These are phyloP conservation scores for Sitophilus oryzae DNA, from an alignment of 1,140 invertebrate species.

Conservation along the genomic window DNA sequence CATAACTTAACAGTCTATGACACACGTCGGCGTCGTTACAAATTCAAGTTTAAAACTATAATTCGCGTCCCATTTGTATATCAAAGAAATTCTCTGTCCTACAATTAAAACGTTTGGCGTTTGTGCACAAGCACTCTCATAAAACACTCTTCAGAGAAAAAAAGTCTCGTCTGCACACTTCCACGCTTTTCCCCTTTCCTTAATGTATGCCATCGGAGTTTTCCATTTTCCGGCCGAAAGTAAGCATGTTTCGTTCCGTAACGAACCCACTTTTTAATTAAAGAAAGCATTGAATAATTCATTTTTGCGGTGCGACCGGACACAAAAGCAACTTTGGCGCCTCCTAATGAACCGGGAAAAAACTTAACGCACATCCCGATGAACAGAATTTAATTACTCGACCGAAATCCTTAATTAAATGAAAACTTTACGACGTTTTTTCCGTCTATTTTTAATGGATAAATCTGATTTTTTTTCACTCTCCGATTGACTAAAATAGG, in stretches of 20 bases:
- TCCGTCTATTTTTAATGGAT: constrained; percentile 17
- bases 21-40: too few species aligned
- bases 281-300: constrained; percentile 28
- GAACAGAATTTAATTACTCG: constrained; percentile 24
- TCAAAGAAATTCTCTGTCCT: constrained; percentile 5
- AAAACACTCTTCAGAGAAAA: too few species aligned
- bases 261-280: constrained; percentile 28
- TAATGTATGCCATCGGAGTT: constrained; percentile 25
- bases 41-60: too few species aligned
- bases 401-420: constrained; percentile 20
- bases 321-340: constrained; percentile 12
- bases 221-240: constrained; percentile 19
- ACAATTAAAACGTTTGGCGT: constrained; percentile 5
- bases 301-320: constrained; percentile 19
- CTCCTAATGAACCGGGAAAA: constrained; percentile 23
- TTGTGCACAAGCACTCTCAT: not conserved
- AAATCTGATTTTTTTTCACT: constrained; percentile 13
- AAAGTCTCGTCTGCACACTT: too few species aligned
- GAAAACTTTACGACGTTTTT: constrained; percentile 15
- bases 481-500: too few species aligned
- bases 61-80: not conserved
- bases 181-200: not conserved
- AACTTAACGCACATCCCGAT: constrained; percentile 24
- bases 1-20: too few species aligned
- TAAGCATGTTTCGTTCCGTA: constrained; percentile 24